Base-by-base conservation (phyloP, 2,888 invertebrate species). In the Macropis europaea region DNA sequence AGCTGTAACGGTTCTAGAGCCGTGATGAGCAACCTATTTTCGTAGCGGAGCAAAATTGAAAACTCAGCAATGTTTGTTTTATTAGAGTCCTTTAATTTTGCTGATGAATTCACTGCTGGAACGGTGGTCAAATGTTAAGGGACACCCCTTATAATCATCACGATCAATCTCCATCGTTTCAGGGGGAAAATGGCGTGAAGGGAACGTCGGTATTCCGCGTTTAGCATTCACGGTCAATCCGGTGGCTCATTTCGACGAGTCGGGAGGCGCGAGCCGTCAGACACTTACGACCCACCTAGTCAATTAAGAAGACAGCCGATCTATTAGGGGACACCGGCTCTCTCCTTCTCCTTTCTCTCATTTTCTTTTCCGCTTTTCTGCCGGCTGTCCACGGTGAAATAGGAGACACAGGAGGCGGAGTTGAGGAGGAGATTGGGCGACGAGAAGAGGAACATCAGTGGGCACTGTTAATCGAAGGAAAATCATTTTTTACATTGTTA, bases 271-370 rank as follows among this genome's bases (percentile, higher is more conserved):
- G 82, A 81, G 69, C 76, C 76, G 74, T 81, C 78, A 75, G 70
- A 71, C 71, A 77, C 70, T 77, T 77, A 82, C 80, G 82, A 85
- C 76, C 86, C 85, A 85, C 83, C 86, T 83, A 88, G 88, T 88
- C 88, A 89, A 89, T 89, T 89, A 88, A 87, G 87, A 86, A 86
- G 88, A 89, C 89, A 88, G 88, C 84, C 82, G 82, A 82, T 84
- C 87, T 89, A 89, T 89, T 89, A 88, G 87, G 77, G 81, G 73
- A 66, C 68, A 59, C 66, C 60, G 71, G 67, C 15, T 32, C 19
- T 45, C 50, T 38, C 19, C 17, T 2, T 15, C 34, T 43, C 19
- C 19, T 19, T n/a, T 17, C 24, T 11, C 38, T 66, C 19, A 4
- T 26, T 19, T 74, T 45, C 57, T 52, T 76, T 66, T 26, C 61